These are phyloP conservation scores for Phaethornis superciliosus DNA, from an alignment of 2,113 vertebrate species.

Conservation along the genomic window DNA sequence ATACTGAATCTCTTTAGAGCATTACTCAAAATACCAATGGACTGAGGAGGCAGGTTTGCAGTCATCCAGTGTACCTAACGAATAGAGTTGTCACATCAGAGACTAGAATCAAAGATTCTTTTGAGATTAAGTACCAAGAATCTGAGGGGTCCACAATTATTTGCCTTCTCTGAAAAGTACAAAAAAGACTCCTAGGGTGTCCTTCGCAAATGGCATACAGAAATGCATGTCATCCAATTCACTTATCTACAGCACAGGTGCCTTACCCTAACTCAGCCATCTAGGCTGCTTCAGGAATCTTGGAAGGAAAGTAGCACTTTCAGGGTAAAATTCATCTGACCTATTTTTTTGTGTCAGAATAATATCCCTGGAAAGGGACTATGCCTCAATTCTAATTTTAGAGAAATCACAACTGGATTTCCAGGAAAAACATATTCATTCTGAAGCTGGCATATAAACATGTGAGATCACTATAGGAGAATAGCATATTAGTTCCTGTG, in stretches of 20 bases:
- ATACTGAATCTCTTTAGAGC: background rate
- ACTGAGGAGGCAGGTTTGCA: background rate
- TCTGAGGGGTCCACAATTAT: background rate
- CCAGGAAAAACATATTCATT: background rate
- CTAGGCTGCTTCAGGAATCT: background rate
- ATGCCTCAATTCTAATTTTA: background rate
- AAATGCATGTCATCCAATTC: background rate
- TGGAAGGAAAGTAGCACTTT: background rate
- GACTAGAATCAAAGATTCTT: background rate
- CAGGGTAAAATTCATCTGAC: background rate
- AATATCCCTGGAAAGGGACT: background rate
- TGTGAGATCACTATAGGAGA: background rate
- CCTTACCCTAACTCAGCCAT: background rate
- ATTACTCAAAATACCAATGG: background rate
- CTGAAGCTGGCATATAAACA: background rate
- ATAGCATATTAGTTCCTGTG: accelerated
- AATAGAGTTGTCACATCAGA: background rate
- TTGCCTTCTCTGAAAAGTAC: background rate
- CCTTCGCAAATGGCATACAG: background rate
- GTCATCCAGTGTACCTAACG: background rate
- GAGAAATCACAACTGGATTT: background rate
- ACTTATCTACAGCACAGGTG: background rate
- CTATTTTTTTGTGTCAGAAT: background rate
- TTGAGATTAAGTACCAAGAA: background rate
- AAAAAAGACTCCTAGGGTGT: background rate